Percentiles rank a stretch among this genome's conserved stretches.
Evolutionary conservation across 2,797 vertebrate genomes (phyloP).

Genomic region (Balearica regulorum): DNA sequence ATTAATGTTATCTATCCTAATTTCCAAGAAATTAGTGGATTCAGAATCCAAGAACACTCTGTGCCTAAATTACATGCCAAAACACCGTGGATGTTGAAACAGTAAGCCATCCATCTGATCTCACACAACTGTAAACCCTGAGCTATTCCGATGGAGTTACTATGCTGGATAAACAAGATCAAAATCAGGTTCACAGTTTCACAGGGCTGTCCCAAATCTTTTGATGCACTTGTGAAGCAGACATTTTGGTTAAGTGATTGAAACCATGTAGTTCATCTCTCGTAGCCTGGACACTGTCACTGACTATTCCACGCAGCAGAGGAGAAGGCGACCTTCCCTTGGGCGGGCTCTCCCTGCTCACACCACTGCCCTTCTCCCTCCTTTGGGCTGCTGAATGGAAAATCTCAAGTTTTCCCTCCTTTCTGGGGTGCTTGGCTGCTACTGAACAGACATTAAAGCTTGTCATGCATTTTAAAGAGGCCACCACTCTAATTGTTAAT

Average conservation of each 20-base stretch:
- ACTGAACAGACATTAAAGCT: neutral
- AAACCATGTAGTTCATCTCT: neutral
- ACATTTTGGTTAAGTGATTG: neutral
- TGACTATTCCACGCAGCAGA: neutral
- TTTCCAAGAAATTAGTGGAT: neutral
- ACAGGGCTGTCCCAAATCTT: neutral
- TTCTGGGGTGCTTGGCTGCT: neutral
- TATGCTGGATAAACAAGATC: neutral
- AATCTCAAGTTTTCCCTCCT: neutral
- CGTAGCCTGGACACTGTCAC: rapidly evolving
- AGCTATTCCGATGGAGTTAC: neutral
- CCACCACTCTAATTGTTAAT: neutral
- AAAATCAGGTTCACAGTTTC: neutral
- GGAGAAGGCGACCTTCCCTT: neutral
- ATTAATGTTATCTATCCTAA: neutral
- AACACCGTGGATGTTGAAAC: neutral
- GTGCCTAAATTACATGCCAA: neutral
- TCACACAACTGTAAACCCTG: neutral
- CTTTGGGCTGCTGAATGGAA: neutral
- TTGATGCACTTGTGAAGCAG: neutral
- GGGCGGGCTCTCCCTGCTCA: neutral
- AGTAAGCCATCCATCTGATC: neutral
- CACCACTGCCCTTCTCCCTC: neutral
- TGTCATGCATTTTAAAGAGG: neutral
- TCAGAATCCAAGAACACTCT: neutral